Evolutionary conservation across 92 coral and sea anemone species (phyloP), one percentile per base, ranked within the genome.

Genomic region (Epizoanthus stellaris): DNA sequence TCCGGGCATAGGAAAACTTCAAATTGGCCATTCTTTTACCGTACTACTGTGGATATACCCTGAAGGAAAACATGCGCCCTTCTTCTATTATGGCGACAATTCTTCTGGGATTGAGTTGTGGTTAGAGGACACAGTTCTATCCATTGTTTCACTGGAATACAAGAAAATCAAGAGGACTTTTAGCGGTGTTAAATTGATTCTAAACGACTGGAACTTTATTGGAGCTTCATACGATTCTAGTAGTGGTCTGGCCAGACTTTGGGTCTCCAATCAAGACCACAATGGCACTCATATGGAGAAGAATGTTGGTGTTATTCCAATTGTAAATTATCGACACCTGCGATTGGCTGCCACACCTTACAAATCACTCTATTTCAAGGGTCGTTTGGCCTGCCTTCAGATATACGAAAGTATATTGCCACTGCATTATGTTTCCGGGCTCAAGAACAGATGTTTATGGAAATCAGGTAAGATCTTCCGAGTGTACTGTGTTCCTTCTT

Each of bases 311-410:
- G 6, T 14, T 38, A 15, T 68, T 68, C 52, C 30, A 38, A 4
- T 39, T 15, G 43, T 4, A 5, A 68, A 25, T 25, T 10, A 38
- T 38, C 52, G 20, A 38, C 6, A 7, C 21, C 21, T 68, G 21
- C 43, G 11, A 38, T 19, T 68, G 12, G 73, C 73, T 15, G 73
- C 49, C 7, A 10, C 73, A 4, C 73, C 73, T 2, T 34, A 36
- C 15, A 11, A 39, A 19, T 12, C 39, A 14, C 21, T 17, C 5
- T 14, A 40, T 8, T 68, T 68, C 12, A 40, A 4, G 49, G 73
- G 73, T 16, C 73, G 73, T 19, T 11, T 68, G 17, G 73, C 73
- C 20, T 68, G 73, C 73, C 49, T 68, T 15, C 73, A 68, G 73
- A 25, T 68, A 5, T 68, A 68, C 30, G 73, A 68, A 38, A 19